phyloP scores from a whole-genome alignment of 2,797 vertebrate species.

The Parauchenoglanis punctatus region DNA sequence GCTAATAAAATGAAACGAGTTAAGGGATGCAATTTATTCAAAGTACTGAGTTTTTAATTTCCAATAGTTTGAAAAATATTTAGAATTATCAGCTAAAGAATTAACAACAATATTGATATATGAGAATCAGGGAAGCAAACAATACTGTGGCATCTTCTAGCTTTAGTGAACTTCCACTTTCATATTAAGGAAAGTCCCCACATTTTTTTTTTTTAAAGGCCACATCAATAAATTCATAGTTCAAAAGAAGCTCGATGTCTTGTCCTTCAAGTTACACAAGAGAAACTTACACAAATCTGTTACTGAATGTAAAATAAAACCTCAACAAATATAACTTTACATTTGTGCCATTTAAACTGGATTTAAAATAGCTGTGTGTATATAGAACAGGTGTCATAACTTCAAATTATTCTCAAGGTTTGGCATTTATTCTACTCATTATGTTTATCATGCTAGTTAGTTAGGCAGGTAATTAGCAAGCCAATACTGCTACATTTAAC shows the following conservation, averaged over 20 bases:
- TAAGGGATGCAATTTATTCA: slow-evolving; percentile 54
- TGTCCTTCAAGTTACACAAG: background rate
- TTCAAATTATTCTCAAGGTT: background rate
- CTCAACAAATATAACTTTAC: background rate
- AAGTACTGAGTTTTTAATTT: background rate
- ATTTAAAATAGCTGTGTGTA: background rate
- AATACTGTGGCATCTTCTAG: background rate
- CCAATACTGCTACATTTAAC: background rate
- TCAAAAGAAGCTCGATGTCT: background rate
- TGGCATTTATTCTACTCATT: background rate
- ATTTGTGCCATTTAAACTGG: background rate
- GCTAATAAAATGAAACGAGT: slow-evolving; percentile 68
- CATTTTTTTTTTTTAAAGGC: background rate
- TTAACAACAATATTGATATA: background rate
- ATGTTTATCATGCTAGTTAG: background rate
- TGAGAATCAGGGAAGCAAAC: background rate
- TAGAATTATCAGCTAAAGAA: background rate
- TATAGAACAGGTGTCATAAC: background rate
- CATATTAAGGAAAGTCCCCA: background rate
- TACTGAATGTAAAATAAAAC: background rate
- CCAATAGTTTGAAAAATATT: background rate
- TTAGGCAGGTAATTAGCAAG: background rate
- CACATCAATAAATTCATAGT: background rate
- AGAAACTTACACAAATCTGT: background rate
- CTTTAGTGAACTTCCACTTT: background rate